phyloP scores from a whole-genome alignment of 1,140 invertebrate species.

The Nilaparvata lugens region DNA sequence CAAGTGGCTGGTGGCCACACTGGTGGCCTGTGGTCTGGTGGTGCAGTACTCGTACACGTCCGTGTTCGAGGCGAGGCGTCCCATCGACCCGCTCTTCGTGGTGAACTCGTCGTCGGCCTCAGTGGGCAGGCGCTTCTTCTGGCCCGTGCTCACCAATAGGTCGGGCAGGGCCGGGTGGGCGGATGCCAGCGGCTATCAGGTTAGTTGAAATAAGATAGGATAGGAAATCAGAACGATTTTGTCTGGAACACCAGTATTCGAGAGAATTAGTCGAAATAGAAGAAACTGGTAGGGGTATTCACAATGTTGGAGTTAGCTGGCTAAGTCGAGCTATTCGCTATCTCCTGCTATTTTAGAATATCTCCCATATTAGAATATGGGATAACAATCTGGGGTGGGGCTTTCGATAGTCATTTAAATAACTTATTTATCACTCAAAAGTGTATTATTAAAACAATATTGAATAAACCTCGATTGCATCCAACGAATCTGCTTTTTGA shows the following conservation, averaged over 20 bases:
- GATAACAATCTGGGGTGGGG: no score
- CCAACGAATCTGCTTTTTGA: no score
- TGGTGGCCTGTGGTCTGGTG: neutral
- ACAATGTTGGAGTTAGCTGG: no score
- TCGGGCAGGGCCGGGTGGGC: no score
- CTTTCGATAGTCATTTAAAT: no score
- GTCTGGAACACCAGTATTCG: neutral
- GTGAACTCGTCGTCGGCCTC: neutral
- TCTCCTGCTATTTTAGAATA: neutral
- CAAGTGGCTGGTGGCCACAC: neutral
- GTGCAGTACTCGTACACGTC: conserved; percentile 4
- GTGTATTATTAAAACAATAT: no score
- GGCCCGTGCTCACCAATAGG: no score
- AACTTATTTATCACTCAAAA: no score
- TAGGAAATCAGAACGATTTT: neutral
- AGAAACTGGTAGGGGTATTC: neutral
- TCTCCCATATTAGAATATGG: conserved; percentile 15
- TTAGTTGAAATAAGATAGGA: neutral
- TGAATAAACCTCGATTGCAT: no score
- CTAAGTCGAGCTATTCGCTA: no score
- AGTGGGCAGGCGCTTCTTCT: no score
- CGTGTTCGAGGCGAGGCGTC: conserved; percentile 1
- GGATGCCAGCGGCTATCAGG: neutral
- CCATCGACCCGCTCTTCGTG: conserved; percentile 9
- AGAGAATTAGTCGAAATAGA: neutral